Conservation (phyloP, 2,113 vertebrate genomes). For the Muntiacus muntjak region DNA sequence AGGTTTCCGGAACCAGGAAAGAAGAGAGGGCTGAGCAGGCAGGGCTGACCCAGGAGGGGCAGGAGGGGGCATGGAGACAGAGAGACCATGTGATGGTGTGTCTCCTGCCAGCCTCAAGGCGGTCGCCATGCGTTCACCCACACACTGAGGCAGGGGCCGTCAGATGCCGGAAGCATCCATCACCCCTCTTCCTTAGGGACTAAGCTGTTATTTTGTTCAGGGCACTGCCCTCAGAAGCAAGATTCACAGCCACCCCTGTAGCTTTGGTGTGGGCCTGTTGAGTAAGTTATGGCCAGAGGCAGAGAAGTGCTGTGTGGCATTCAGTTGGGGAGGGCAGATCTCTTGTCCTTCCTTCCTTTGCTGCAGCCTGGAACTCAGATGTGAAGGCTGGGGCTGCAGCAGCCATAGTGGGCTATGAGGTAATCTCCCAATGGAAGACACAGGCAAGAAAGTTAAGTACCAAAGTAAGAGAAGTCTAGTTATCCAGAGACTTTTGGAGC, state of each 20-base stretch:
- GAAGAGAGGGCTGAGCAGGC: too few relatives aligned
- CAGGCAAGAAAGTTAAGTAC: neutral
- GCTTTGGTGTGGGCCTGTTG: too few relatives aligned
- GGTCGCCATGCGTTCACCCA: accelerated
- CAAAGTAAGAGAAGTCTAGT: neutral
- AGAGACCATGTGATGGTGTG: accelerated
- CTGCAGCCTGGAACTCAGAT: neutral
- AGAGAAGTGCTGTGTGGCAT: neutral
- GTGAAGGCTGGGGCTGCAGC: neutral
- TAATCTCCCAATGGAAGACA: neutral
- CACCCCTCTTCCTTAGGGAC: too few relatives aligned
- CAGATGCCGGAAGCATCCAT: neutral
- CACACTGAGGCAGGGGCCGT: neutral
- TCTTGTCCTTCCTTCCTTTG: neutral
- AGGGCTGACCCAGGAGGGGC: neutral
- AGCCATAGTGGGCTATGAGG: neutral
- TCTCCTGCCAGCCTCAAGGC: neutral
- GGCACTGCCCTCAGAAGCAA: neutral
- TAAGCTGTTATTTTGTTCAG: too few relatives aligned
- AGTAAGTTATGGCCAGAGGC: neutral
- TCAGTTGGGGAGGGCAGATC: neutral
- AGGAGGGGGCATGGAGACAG: accelerated
- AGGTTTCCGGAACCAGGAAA: neutral
- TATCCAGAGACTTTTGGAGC: neutral
- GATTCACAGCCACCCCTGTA: neutral